Evolutionary conservation across 2,797 vertebrate genomes (phyloP), one percentile per base, ranked within the genome.

Genomic region (Crenuchus spilurus): DNA sequence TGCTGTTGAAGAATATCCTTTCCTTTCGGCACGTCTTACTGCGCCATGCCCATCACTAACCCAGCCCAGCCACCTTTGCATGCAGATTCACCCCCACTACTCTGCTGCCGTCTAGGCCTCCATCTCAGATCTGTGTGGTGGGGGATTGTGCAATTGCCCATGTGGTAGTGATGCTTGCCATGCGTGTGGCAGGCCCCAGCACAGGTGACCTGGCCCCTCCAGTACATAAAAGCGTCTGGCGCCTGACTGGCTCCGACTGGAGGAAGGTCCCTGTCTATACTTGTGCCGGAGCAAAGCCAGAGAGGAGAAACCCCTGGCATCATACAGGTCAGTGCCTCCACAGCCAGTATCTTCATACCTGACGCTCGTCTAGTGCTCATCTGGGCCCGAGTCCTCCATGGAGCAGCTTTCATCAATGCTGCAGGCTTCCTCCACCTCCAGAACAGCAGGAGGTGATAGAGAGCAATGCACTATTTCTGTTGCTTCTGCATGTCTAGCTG

Each of bases 261-360:
- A 74, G 74, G 78, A 77, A 84, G 79, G 41, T 68, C 46, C 66
- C 66, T 77, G 68, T 77, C 79, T 77, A 66, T 71, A 62, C 67
- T 49, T 64, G 73, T 61, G 57, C 57, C 49, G 80, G 77, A 76
- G 70, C 77, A 78, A 79, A 79, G 72, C 48, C 70, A 42, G 76
- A 83, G 70, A 77, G 66, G 76, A 80, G 67, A 74, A 63, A 57
- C 51, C 77, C 68, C 65, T 82, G 73, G 74, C 74, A 74, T 62
- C 76, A 79, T 31, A 79, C 80, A 82, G 80, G 82, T 76, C 76
- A 82, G 69, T 80, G 81, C 66, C 5, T 49, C 52, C 33, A 78
- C 37, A 58, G 31, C 61, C 42, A 66, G 75, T 44, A 61, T 8
- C 70, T 70, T 74, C 58, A 74, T 69, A 6, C 44, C 55, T 37